phyloP scores from a whole-genome alignment of 2,797 vertebrate species.

The Trachops cirrhosus region DNA sequence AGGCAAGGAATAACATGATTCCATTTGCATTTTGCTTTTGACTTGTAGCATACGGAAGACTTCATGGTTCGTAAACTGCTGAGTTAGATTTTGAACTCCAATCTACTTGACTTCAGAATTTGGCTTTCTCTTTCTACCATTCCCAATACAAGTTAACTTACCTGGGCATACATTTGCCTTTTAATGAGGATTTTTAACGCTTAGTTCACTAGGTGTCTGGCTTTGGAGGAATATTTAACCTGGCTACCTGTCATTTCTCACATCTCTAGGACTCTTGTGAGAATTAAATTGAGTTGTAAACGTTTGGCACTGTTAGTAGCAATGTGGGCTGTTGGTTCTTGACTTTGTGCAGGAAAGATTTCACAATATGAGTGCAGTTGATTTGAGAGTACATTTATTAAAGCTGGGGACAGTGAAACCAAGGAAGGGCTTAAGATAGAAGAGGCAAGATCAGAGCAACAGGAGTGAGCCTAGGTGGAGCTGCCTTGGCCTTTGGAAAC shows the following conservation, averaged over 20 bases:
- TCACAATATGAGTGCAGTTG: neutral
- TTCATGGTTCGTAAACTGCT: neutral
- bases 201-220: neutral
- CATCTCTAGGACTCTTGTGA: neutral
- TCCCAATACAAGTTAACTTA: neutral
- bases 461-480: neutral
- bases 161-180: neutral
- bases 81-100: neutral
- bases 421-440: neutral
- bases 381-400: neutral
- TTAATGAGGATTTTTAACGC: neutral
- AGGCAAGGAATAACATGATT: neutral
- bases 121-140: neutral
- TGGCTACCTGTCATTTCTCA: neutral
- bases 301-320: neutral
- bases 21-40: neutral
- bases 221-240: neutral
- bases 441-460: neutral
- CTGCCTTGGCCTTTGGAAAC: neutral
- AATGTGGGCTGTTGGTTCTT: neutral
- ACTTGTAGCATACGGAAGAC: accelerated
- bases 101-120: neutral
- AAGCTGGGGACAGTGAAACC: neutral
- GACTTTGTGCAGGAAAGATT: neutral
- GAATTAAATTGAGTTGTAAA: neutral